Base-by-base conservation (phyloP, 2,888 invertebrate species). In the Hypercompe scribonia region DNA sequence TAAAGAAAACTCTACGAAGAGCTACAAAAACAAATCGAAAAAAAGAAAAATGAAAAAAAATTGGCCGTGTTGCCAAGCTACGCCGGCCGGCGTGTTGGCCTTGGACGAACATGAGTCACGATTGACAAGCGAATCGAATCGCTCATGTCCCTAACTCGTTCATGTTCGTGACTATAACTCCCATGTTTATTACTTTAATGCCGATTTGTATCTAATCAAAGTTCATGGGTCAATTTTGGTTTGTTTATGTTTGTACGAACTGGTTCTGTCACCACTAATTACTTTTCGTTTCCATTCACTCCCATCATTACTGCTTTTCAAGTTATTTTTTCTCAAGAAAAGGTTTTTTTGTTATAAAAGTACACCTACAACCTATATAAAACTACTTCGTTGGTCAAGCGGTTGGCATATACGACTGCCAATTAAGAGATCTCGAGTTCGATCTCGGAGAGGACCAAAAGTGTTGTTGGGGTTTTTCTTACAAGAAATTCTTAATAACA, bases 61-160 rank as follows among this genome's bases (percentile, higher is more conserved):
- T 75, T 68, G 73, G 71, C 76, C 72, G 76, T 81, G 92, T 94
- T 93, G 92, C 91, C 87, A 92, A 81, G 91, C 87, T 75, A 81
- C 76, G 92, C 94, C 95, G 94, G 94, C 94, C 94, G 95, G 95
- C 91, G 78, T 66, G 78, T 81, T 85, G 94, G 93, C 94, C 94
- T 94, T 94, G 94, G 87, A 61, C 77, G 74, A 73, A 78, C 85
- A 86, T 93, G 94, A 94, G 80, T 94, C 93, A 93, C 83, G 85
- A 77, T 78, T 78, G 84, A 84, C 82, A 85, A 80, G 83, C 89
- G 85, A 80, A 78, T 70, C 88, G 83, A 89, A 90, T 90, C 87
- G 86, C 87, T 84, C 80, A 71, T 70, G 71, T 80, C 77, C 71
- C 84, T 77, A 76, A 72, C 70, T 77, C 71, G 78, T 77, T 80